Base-by-base conservation (phyloP, 2,888 invertebrate genomes). In the Apeira syringaria region DNA sequence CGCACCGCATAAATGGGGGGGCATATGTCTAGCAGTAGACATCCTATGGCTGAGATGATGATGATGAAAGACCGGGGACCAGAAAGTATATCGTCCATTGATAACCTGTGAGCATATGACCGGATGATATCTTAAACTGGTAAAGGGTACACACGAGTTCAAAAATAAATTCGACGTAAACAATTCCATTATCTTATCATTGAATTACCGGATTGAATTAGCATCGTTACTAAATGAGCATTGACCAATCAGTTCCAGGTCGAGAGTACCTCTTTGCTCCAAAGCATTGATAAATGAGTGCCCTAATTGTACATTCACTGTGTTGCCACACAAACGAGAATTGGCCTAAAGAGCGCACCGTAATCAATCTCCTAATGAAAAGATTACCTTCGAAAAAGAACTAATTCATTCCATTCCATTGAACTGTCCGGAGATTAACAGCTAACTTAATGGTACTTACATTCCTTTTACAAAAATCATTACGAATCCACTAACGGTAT, bases 291-390 rank as follows among this genome's bases (percentile, higher is more conserved):
- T 57, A 64, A 68, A 72, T 66, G 62, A 45, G 50, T 44, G 41
- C 44, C 42, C 56, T 54, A 57, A 68, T 62, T 68, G 61, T 54
- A 62, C 61, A 60, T 67, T 63, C 65, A 59, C 50, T 59, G 50
- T 60, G 29, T 64, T 59, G 58, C 56, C 55, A 56, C 60, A 58
- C 61, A 61, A 57, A 60, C 62, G 44, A 18, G 59, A 55, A 63
- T 58, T 56, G 56, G 53, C 49, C 52, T 45, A 59, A 58, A 53
- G 58, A 53, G 61, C 63, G 59, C 53, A 39, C 45, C 53, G 38
- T 47, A 47, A 74, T 75, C 68, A 74, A 70, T 71, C 69, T 64
- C 50, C 42, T 63, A 61, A 61, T 65, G 67, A 69, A 73, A 72
- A 64, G 62, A 60, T 54, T 43, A 48, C 27, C 33, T 11, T 56